These are phyloP conservation scores for Pyrrhopygopsis socrates DNA, from an alignment of 2,888 invertebrate genomes.

Conservation along the genomic window DNA sequence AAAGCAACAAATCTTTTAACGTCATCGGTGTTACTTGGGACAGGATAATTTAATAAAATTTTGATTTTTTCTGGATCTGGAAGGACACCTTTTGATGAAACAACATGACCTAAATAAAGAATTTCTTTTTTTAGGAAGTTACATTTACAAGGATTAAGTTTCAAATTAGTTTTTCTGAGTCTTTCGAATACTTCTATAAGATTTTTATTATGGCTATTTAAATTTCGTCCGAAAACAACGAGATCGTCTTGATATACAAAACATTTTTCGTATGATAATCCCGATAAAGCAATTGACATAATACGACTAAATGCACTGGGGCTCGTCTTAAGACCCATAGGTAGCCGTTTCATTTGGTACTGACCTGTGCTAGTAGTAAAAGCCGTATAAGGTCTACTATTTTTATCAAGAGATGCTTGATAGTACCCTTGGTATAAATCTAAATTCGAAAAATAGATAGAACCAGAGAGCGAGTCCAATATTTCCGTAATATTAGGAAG, in stretches of 20 bases:
- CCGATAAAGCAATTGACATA: constrained; percentile 28
- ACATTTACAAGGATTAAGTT: constrained; percentile 38
- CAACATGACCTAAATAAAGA: constrained; percentile 53
- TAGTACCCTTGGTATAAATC: not conserved
- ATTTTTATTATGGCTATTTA: constrained; percentile 42
- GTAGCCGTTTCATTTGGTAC: no score
- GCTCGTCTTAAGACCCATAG: no score
- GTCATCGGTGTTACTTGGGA: constrained; percentile 36
- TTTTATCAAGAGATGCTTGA: not conserved
- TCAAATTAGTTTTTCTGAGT: constrained; percentile 14
- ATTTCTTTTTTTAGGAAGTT: constrained; percentile 38
- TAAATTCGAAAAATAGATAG: not conserved
- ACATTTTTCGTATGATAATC: constrained; percentile 34
- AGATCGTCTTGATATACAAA: constrained; percentile 43
- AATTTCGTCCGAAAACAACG: constrained; percentile 16
- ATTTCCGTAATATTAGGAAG: not conserved
- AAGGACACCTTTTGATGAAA: constrained; percentile 36
- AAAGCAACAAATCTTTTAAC: constrained; percentile 48
- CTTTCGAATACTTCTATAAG: constrained; percentile 24
- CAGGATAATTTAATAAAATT: constrained; percentile 52
- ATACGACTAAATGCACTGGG: no score
- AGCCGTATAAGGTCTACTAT: not conserved
- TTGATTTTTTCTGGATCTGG: not conserved
- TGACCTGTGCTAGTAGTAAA: no score
- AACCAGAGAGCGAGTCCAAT: constrained; percentile 1